These are phyloP conservation scores for Troglohyphantes excavatus DNA, from an alignment of 2,888 invertebrate genomes.

Conservation along the genomic window DNA sequence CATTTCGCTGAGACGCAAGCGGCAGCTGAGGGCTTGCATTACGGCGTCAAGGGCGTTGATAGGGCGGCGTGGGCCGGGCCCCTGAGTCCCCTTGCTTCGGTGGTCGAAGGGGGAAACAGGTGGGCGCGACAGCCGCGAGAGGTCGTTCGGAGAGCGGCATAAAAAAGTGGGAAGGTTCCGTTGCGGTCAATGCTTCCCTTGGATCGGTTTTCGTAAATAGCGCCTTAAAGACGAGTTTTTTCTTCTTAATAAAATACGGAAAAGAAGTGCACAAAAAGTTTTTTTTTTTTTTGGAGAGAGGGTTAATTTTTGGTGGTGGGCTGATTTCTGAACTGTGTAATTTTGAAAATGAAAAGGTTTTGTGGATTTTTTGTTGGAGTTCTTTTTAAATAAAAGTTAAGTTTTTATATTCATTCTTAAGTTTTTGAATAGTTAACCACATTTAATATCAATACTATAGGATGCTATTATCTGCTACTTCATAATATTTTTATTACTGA, in stretches of 20 bases:
- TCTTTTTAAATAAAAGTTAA: too few species aligned
- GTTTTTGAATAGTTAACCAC: too few species aligned
- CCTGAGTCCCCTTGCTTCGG: too few species aligned
- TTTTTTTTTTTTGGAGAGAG: slow-evolving; percentile 1
- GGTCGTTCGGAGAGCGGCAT: not conserved
- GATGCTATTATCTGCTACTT: too few species aligned
- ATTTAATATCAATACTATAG: too few species aligned
- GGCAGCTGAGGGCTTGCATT: not conserved
- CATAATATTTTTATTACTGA: too few species aligned
- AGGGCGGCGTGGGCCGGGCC: slow-evolving; percentile 24
- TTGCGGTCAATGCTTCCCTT: slow-evolving; percentile 48
- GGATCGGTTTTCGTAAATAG: slow-evolving; percentile 37
- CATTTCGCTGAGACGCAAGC: slow-evolving; percentile 17
- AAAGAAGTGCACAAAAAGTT: not conserved
- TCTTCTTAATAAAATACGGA: not conserved
- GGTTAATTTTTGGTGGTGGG: not conserved
- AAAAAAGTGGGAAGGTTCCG: slow-evolving; percentile 4
- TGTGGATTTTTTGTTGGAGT: not conserved
- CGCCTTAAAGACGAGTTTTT: not conserved
- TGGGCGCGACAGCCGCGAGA: slow-evolving; percentile 42
- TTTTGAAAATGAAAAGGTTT: not conserved
- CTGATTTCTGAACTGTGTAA: not conserved
- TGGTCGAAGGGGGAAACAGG: slow-evolving; percentile 45
- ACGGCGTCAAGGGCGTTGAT: slow-evolving; percentile 31
- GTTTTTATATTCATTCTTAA: too few species aligned